These are phyloP conservation scores for Umimayanthus kanabou DNA, from an alignment of 92 coral and sea anemone genomes.

Conservation along the genomic window DNA sequence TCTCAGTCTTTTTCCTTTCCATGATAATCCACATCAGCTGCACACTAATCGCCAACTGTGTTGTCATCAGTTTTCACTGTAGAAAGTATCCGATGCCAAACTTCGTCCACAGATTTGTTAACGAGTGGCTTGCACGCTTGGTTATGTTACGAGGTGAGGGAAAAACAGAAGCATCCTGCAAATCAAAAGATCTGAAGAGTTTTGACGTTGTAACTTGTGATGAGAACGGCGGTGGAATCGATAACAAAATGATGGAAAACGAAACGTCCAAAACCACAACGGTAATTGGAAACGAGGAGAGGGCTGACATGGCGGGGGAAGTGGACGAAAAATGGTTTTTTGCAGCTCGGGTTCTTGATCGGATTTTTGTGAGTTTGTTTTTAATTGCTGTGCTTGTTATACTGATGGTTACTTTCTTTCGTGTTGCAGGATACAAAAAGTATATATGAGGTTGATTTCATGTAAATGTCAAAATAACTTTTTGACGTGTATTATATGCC, in stretches of 20 bases:
- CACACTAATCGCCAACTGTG: not conserved
- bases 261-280: not conserved
- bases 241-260: not conserved
- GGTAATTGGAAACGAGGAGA: not conserved
- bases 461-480: too few relatives aligned
- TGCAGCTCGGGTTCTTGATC: constrained; percentile 7
- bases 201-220: not conserved
- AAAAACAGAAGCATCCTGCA: not conserved
- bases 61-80: not conserved
- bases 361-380: not conserved
- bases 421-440: too few relatives aligned
- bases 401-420: too few relatives aligned
- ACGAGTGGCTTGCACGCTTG: not conserved
- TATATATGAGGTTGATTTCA: too few relatives aligned
- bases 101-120: not conserved
- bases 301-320: not conserved
- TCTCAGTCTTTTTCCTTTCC: constrained; percentile 21
- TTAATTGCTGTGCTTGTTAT: too few relatives aligned
- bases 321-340: not conserved
- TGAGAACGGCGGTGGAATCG: not conserved
- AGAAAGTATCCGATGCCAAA: constrained; percentile 14
- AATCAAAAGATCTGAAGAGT: not conserved
- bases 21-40: constrained; percentile 3
- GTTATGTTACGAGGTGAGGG: not conserved
- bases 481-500: too few relatives aligned